phyloP scores from a whole-genome alignment of 64 coral and sea anemone species.

The Actinia equina region DNA sequence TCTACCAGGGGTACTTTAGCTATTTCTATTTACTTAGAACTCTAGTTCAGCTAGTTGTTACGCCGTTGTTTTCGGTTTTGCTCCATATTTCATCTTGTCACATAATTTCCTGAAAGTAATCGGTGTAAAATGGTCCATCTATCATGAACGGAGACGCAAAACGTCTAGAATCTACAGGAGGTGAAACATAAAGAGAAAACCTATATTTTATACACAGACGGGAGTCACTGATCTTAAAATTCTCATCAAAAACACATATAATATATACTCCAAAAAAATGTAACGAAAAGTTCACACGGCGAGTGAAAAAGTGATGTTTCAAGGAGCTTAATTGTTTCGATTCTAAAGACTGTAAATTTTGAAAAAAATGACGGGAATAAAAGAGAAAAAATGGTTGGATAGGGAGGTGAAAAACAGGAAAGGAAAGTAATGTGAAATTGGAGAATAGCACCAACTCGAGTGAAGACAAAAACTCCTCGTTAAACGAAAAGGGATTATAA shows the following conservation, averaged over 20 bases:
- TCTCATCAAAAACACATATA: too few relatives aligned
- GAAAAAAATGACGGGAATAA: too few relatives aligned
- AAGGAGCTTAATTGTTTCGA: too few relatives aligned
- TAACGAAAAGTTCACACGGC: too few relatives aligned
- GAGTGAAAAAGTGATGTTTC: too few relatives aligned
- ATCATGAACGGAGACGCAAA: neutral
- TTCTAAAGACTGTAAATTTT: too few relatives aligned
- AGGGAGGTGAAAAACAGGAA: neutral
- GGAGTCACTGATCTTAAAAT: neutral
- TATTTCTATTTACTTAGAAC: neutral
- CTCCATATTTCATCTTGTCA: neutral
- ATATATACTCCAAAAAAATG: too few relatives aligned
- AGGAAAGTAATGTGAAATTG: neutral
- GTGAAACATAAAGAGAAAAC: neutral
- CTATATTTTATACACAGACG: neutral
- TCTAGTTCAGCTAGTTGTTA: neutral
- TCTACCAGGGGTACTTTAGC: neutral
- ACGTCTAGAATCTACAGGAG: neutral
- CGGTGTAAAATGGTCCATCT: neutral
- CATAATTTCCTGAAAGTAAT: neutral
- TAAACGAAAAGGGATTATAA: neutral
- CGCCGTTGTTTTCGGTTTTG: neutral
- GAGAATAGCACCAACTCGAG: neutral
- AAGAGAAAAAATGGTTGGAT: neutral
- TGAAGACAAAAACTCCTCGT: neutral